Base-by-base conservation (phyloP, 2,113 vertebrate species). In the Phalacrocorax brasilianus region DNA sequence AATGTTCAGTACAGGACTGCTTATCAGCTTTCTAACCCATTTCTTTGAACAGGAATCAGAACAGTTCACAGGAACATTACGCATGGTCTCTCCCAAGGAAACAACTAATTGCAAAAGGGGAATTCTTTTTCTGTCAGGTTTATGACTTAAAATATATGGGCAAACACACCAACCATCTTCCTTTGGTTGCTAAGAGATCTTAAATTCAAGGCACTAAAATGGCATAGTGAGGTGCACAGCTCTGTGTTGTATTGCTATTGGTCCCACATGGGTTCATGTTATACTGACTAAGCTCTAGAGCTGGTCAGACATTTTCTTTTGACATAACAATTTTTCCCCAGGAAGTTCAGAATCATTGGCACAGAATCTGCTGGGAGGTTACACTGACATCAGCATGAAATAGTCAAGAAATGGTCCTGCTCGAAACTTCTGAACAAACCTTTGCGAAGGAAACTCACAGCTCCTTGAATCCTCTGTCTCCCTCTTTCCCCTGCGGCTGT, bases 81-180 rank as follows among this genome's bases (percentile, higher is more conserved):
- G 90, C 75, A 94, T 86, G 78, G 82, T 88, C 6, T 55, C 32
- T 91, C 78, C 75, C 75, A 52, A 73, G 72, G 38, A 82, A 88
- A 88, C 23, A 73, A 77, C 50, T 92, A 71, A 84, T 84, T 86
- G 72, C 63, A 81, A 74, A 92, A 67, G 28, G 75, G 73, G 56
- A 89, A 84, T 88, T 89, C 7, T 92, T 84, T 68, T 67, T 49
- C 73, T 93, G 50, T 89, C 94, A 94, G 56, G 23, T 91, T 96
- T 92, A 78, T 89, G 68, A 52, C 68, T 89, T 81, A 59, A 92
- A 84, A 94, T 89, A 87, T 89, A 68, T 22, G 52, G 65, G 33
- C 66, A 97, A 91, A 84, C 65, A 63, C 65, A 91, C n/a, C 28
- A 86, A 63, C 52, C n/a, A 44, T 75, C 56, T 89, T 92, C 42